A percentile compares a stretch with the other conserved stretches of the same genome.
Conservation (phyloP, 2,888 invertebrate species). For the Loripinus fragilis region DNA sequence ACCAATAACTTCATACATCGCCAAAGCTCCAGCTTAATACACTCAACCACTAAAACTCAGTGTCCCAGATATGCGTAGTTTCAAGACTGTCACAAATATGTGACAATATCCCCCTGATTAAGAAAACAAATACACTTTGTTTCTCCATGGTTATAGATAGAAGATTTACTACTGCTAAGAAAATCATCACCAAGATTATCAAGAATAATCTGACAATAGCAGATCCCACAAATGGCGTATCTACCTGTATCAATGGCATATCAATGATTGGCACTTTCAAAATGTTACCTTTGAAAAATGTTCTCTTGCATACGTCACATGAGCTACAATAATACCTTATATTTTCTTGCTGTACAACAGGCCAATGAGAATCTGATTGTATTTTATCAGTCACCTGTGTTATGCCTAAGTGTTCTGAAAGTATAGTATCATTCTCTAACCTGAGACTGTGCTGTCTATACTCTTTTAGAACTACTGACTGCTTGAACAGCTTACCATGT, state of each 20-base stretch:
- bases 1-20: too few relatives aligned
- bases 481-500: not conserved
- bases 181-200: too few relatives aligned
- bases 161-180: too few relatives aligned
- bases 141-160: too few relatives aligned
- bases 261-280: not conserved
- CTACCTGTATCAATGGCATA: constrained; percentile 50
- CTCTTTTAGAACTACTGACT: constrained; percentile 26
- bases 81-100: too few relatives aligned
- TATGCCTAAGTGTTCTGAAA: constrained; percentile 39
- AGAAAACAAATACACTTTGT: too few relatives aligned
- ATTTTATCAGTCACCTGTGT: constrained; percentile 31
- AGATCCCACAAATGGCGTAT: constrained; percentile 40
- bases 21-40: too few relatives aligned
- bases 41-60: too few relatives aligned
- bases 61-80: too few relatives aligned
- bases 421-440: constrained; percentile 30
- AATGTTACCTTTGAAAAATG: constrained; percentile 18
- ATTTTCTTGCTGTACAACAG: constrained; percentile 30
- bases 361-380: constrained; percentile 30
- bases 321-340: constrained; percentile 21
- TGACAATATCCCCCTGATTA: too few relatives aligned
- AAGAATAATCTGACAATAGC: constrained; percentile 49
- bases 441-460: constrained; percentile 19
- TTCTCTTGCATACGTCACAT: constrained; percentile 32